Conservation (phyloP, 2,797 vertebrate genomes). For the Spinus pinus region DNA sequence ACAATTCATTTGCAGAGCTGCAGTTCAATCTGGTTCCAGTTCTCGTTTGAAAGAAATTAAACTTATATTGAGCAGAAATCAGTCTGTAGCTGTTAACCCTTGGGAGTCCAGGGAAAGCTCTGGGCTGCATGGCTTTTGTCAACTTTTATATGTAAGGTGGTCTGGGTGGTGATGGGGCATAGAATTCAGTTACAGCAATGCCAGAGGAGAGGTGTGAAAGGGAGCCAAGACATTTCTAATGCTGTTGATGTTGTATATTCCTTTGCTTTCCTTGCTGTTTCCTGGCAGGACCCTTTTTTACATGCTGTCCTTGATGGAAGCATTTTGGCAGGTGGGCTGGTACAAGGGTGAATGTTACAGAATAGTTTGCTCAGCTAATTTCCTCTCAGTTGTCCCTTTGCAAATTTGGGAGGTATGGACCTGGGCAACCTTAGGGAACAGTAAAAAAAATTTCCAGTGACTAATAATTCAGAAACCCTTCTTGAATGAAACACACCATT, state of each 20-base stretch:
- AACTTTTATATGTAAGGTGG: not conserved
- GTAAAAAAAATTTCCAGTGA: not conserved
- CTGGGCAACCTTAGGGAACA: not conserved
- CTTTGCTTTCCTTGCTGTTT: not conserved
- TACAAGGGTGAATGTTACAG: not conserved
- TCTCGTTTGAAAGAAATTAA: not conserved
- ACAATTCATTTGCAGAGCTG: conserved; percentile 21
- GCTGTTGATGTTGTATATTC: not conserved
- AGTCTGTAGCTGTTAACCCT: not conserved
- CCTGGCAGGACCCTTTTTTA: not conserved
- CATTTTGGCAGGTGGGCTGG: not conserved
- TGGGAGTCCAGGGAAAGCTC: not conserved
- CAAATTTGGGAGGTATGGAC: not conserved
- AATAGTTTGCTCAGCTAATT: not conserved
- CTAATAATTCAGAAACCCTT: not conserved
- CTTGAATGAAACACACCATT: not conserved
- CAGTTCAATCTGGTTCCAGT: not conserved
- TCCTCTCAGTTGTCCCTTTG: not conserved
- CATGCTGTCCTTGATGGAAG: not conserved
- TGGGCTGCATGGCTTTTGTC: not conserved
- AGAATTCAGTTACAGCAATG: not conserved
- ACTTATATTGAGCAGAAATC: not conserved
- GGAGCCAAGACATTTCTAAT: not conserved
- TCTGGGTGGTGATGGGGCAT: not conserved
- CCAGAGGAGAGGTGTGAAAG: not conserved